Base-by-base conservation (phyloP, 2,113 vertebrate species). In the Grus americana region DNA sequence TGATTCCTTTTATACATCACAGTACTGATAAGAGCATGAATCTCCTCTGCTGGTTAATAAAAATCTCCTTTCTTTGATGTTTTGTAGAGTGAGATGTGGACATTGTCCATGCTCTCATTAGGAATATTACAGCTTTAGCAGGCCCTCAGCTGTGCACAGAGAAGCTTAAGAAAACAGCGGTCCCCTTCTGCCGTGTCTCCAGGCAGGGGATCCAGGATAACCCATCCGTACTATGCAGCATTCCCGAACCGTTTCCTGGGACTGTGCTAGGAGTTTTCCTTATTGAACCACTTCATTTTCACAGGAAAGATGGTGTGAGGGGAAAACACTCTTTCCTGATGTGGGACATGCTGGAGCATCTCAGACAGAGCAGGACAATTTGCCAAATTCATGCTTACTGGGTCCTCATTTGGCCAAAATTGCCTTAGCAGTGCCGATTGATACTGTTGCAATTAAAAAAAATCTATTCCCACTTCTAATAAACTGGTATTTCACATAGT, bases 141-240 rank as follows among this genome's bases (percentile, higher is more conserved):
- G 38, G 11, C 27, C 55, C n/a, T 23, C 75, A 71, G 30, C 21
- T 72, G 55, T 49, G 44, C 65, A 32, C 40, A 78, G 59, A 47
- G 70, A 50, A 93, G 29, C 46, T 52, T 36, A 38, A 86, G 30
- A 36, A 93, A 87, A 34, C 26, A 68, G 22, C 0, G 0, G 11
- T n/a, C 12, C 23, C 75, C 16, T 78, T 72, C 59, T 72, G 59
- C 47, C 16, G 17, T 0, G 0, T 34, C 27, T 81, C 57, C 16
- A 75, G 50, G 46, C 19, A 20, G 18, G 10, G 34, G 11, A 75
- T 66, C 16, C 42, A 46, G 14, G 34, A 63, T 63, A 57, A 42
- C 10, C 42, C 44, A 26, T 63, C 59, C 0, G 0, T 80, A 67
- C 16, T 16, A 2, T 38, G 59, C 12, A 84, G 19, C 7, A n/a